Evolutionary conservation across 2,888 invertebrate species (phyloP), one percentile per base, ranked within the genome.

Genomic region (Phragmatobia fuliginosa): DNA sequence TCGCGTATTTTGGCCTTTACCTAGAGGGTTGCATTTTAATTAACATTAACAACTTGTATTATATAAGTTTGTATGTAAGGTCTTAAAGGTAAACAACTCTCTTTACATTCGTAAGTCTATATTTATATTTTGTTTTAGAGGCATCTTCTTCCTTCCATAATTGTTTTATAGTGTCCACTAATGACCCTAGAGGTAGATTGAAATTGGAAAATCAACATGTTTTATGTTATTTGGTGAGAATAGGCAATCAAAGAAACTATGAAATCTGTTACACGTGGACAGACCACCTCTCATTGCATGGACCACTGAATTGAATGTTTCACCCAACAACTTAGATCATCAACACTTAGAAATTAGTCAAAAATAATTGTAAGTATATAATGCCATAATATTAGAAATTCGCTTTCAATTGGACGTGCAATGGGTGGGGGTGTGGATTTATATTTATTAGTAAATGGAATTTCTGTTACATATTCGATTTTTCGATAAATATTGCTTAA

Each of bases 81-180:
- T 92, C 89, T 90, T 91, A 87, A 91, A 91, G 90, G 91, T 92
- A 84, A 94, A 93, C 91, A 92, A 94, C 92, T 93, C 92, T 94
- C 93, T 94, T 93, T 94, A 94, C 93, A 92, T 91, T 90, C 86
- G 91, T 95, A 94, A 94, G 93, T 90, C 90, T 92, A 91, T 92
- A 94, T 94, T 94, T 94, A 94, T 94, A 94, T 93, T 93, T 91
- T 88, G 91, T 92, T 92, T 90, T 90, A 91, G 89, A 89, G 89
- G 87, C 86, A 85, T 90, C 90, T 89, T 88, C 89, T 89, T 90
- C 91, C 93, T 92, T 94, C 92, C 91, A 88, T 91, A 91, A 90
- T 93, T 94, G 93, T 94, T 94, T 94, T 92, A 91, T 94, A 93
- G 92, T 92, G 91, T 87, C 84, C 83, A 84, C 91, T 93, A 91